Conservation (phyloP, 1,140 invertebrate species). For the Trichonephila inaurata region DNA sequence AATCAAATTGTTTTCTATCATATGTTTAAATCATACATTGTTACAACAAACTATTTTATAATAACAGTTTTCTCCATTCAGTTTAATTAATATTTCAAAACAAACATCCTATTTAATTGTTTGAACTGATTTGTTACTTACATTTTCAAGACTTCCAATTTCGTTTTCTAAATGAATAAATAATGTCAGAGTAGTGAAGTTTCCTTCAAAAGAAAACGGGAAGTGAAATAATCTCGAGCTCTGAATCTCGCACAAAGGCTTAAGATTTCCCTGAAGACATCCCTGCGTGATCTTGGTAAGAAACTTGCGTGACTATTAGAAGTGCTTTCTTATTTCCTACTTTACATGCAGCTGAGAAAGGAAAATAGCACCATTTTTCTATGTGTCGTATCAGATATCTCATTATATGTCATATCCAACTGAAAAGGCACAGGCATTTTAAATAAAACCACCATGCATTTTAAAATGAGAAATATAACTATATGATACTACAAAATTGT, state of each 20-base stretch:
- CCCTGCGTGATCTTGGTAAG: not conserved
- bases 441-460: too few relatives aligned
- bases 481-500: too few relatives aligned
- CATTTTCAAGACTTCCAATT: not conserved
- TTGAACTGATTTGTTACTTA: not conserved
- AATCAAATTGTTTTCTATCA: too few relatives aligned
- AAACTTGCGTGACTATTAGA: not conserved
- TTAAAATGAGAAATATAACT: too few relatives aligned
- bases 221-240: not conserved
- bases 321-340: not conserved
- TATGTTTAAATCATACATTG: too few relatives aligned
- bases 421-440: too few relatives aligned
- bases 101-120: not conserved
- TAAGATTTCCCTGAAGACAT: slow-evolving; percentile 3
- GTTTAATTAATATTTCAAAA: not conserved
- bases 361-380: too few relatives aligned
- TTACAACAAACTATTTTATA: too few relatives aligned
- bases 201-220: not conserved
- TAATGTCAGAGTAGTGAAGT: not conserved
- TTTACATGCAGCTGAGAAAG: too few relatives aligned
- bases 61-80: too few relatives aligned
- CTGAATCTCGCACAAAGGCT: not conserved
- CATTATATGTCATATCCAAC: too few relatives aligned
- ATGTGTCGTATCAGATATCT: too few relatives aligned
- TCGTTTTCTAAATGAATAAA: not conserved